Evolutionary conservation across 2,888 invertebrate species (phyloP), one percentile per base, ranked within the genome.

Genomic region (Ptychoptera albimana): DNA sequence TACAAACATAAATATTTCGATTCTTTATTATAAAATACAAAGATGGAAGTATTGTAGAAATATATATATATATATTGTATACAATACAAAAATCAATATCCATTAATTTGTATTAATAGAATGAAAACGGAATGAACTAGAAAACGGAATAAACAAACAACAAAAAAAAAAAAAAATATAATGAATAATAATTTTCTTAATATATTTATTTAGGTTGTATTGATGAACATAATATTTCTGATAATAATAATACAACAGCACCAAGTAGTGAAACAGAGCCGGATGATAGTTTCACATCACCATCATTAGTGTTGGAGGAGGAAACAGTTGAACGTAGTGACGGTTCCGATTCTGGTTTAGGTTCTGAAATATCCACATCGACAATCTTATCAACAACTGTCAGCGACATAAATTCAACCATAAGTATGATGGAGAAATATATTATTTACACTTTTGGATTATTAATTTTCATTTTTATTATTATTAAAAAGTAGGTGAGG

Each of bases 311-410:
- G n/a, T 3, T 41, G 12, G 41, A 41, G 34, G 15, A 23, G 2
- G 34, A 34, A 34, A 34, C 32, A 34, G 41, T 23, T 34, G 73
- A 76, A 55, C 72, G 82, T 45, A 84, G 83, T 37, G 85, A 86
- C 57, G 83, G 85, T 8, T 86, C 86, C 43, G 87, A 87, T 63
- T 87, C 85, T 0, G 87, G 87, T 0, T 62, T 87, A 30, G 86
- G 86, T 6, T 79, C 79, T 32, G 87, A 87, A 64, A 71, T 78
- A 5, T 56, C 57, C 6, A 44, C 52, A 2, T 45, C 57, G n/a
- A 57, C 56, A 45, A 52, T 48, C n/a, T 53, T 55, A 10, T 39
- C 50, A 8, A 36, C 37, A 14, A 40, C 42, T 5, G 41, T 32
- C 35, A 39, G 11, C 37, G 39, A 9, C 36, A 7, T 6, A 29